A percentile compares a stretch with the other conserved stretches of the same genome.
phyloP scores from a whole-genome alignment of 2,888 invertebrate genomes.

The Tipula unca region DNA sequence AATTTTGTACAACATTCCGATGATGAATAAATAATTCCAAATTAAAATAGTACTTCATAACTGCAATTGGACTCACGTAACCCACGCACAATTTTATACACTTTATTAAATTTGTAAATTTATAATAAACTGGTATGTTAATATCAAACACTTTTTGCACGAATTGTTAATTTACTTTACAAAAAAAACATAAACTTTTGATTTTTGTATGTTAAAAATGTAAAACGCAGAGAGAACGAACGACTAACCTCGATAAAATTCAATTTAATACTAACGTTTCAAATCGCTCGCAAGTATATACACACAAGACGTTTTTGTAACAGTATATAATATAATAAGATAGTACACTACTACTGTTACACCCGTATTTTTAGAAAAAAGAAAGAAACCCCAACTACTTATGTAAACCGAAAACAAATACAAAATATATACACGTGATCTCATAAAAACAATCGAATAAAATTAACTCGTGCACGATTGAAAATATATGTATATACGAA shows the following conservation, averaged over 20 bases:
- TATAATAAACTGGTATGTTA: not conserved
- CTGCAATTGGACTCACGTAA: not conserved
- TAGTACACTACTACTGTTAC: not conserved
- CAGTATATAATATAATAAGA: not conserved
- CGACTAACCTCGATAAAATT: not conserved
- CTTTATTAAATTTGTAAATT: not conserved
- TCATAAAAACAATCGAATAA: not conserved
- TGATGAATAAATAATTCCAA: not conserved
- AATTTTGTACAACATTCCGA: not conserved
- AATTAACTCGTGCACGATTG: not conserved
- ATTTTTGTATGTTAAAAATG: not conserved
- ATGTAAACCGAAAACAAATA: not conserved
- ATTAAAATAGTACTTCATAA: not conserved
- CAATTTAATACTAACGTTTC: not conserved
- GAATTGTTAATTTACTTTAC: not conserved
- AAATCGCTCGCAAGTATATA: not conserved
- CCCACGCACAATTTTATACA: not conserved
- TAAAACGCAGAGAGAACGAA: not conserved
- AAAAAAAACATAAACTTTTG: not conserved
- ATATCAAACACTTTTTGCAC: not conserved
- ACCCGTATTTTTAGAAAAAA: not conserved
- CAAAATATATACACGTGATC: not conserved
- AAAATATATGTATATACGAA: not conserved
- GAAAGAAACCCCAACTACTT: not conserved
- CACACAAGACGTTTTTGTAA: not conserved